Evolutionary conservation across 2,797 vertebrate species (phyloP).

Genomic region (Avahi laniger): DNA sequence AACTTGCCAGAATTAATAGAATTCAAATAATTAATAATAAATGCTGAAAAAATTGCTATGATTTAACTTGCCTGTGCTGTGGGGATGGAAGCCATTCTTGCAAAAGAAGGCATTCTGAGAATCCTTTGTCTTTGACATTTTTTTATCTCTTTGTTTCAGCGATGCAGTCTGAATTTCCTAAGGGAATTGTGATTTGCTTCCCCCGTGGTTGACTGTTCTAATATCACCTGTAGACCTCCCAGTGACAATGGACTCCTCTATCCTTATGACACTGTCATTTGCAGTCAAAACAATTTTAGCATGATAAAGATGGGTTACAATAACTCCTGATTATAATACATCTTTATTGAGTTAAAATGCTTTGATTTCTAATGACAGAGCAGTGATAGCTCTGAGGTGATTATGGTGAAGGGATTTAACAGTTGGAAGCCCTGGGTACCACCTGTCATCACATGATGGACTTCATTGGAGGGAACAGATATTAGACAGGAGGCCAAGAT

Average conservation of each 20-base stretch:
- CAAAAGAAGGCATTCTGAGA: not conserved
- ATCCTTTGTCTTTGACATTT: slow-evolving; percentile 39
- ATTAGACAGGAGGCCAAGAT: slow-evolving; percentile 61
- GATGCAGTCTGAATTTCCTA: not conserved
- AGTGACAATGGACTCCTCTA: slow-evolving; percentile 44
- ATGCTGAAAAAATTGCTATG: not conserved
- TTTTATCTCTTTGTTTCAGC: slow-evolving; percentile 46
- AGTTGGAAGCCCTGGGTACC: slow-evolving; percentile 49
- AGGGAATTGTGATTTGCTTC: not conserved
- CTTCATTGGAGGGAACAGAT: slow-evolving; percentile 61
- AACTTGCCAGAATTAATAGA: slow-evolving; percentile 41
- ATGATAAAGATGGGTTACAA: slow-evolving; percentile 65
- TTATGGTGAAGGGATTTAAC: slow-evolving; percentile 60
- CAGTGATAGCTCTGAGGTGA: slow-evolving; percentile 61
- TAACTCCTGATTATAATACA: slow-evolving; percentile 61
- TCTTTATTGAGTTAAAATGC: slow-evolving; percentile 74
- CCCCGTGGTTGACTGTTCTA: slow-evolving; percentile 17
- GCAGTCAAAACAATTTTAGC: slow-evolving; percentile 69
- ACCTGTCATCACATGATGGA: slow-evolving; percentile 69
- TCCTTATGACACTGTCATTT: slow-evolving; percentile 34
- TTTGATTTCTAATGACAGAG: slow-evolving; percentile 64
- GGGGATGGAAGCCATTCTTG: slow-evolving; percentile 1
- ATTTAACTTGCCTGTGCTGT: not conserved
- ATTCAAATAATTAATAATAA: slow-evolving; percentile 52
- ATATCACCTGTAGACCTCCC: slow-evolving; percentile 53